Base-by-base conservation (phyloP, 1,140 invertebrate genomes). In the Cotesia chilonis region DNA sequence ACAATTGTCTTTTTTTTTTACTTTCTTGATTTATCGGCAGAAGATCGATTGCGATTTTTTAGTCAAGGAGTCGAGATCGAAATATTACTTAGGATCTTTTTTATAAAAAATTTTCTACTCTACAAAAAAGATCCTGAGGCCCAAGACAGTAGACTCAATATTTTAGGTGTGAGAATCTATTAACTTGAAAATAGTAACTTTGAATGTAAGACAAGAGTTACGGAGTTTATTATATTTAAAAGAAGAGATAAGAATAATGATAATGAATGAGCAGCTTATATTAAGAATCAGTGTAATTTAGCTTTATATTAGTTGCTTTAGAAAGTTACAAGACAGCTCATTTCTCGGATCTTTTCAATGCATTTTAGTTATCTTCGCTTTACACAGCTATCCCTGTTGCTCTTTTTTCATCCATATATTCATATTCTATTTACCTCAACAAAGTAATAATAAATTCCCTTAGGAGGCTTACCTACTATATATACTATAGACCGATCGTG, bases 291-390 rank as follows among this genome's bases (percentile, higher is more conserved):
- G 47, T 54, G 47, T 68, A 54, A 68, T 68, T 68, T 20, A 36
- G 51, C 6, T 68, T 68, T 68, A 68, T 47, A 51, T 68, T 68
- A 68, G 66, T 55, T 20, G 51, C 41, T 68, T 68, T 68, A 68
- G 66, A 68, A 68, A 68, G 66, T 68, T 51, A 51, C 17, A 52
- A 66, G 64, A 66, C 64, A 52, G 64, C 47, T 66, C 64, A 66
- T 66, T 66, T 66, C 66, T 68, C 51, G 36, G 51, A 12, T 17
- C 51, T 54, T 51, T 52, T 20, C 41, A 47, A 47, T 47, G 41
- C 41, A 47, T 10, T 47, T 10, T 47, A 9, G 41, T 47, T 28
- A 28, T 28, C 1, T 28, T 28, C 28, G 28, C 28, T 28, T 28
- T 28, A 28, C 28, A 28, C 28, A 28, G 28, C 41, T 47, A 6